These are phyloP conservation scores for Tetramorium bicarinatum DNA, from an alignment of 2,888 invertebrate species.

Conservation along the genomic window DNA sequence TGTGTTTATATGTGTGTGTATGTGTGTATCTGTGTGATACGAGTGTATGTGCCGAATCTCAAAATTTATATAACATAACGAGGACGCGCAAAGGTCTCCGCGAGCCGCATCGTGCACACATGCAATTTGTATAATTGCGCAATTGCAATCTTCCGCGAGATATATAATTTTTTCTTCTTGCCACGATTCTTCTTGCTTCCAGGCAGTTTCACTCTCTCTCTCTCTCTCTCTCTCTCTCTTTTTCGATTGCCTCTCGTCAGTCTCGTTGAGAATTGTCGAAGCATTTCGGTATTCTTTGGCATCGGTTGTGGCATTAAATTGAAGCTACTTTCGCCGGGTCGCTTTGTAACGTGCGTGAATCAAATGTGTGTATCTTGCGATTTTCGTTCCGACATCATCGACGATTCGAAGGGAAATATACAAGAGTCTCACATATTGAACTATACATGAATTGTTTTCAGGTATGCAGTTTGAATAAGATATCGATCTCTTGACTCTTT, in stretches of 20 bases:
- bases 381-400: slow-evolving; percentile 15
- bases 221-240: not conserved
- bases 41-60: slow-evolving; percentile 30
- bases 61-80: slow-evolving; percentile 50
- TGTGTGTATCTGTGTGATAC: not conserved
- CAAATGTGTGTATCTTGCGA: slow-evolving; percentile 8
- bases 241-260: not conserved
- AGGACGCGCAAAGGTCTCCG: slow-evolving; percentile 51
- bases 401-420: not conserved
- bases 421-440: not conserved
- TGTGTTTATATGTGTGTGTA: not conserved
- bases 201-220: too few species aligned
- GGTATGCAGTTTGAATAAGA: not conserved
- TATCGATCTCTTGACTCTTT: not conserved
- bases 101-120: slow-evolving; percentile 9
- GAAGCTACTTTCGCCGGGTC: slow-evolving; percentile 48
- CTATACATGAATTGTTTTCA: not conserved
- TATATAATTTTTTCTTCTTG: slow-evolving; percentile 4
- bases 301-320: slow-evolving; percentile 25
- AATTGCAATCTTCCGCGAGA: slow-evolving; percentile 15
- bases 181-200: not conserved
- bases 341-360: slow-evolving; percentile 27
- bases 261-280: not conserved
- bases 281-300: not conserved
- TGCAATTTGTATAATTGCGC: slow-evolving; percentile 17